These are phyloP conservation scores for Alces alces DNA, from an alignment of 2,113 vertebrate species.

Conservation along the genomic window DNA sequence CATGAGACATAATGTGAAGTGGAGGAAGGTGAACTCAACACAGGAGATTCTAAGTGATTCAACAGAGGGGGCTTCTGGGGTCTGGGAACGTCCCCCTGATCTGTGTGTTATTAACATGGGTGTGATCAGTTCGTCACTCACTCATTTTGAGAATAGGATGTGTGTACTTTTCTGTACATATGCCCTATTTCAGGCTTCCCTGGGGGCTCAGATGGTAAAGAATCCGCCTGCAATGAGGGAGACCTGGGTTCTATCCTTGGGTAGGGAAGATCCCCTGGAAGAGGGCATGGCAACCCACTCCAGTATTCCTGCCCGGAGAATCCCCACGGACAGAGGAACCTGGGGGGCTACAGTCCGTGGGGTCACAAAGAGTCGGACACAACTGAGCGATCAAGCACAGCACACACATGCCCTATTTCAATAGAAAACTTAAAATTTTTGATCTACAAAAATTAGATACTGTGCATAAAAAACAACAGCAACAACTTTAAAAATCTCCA, in stretches of 20 bases:
- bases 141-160: not conserved
- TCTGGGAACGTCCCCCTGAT: not conserved
- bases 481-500: not conserved
- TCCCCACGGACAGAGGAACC: not conserved
- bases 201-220: not conserved
- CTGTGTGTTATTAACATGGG: not conserved
- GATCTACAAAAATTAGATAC: not conserved
- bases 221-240: not conserved
- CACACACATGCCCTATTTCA: not conserved
- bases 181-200: not conserved
- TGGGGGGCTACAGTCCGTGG: not conserved
- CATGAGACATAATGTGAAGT: not conserved
- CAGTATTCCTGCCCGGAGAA: not conserved
- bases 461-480: not conserved
- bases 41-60: not conserved
- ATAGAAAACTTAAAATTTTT: not conserved
- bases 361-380: not conserved
- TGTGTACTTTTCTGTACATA: not conserved
- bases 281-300: not conserved
- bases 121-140: not conserved
- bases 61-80: too few species aligned
- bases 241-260: not conserved
- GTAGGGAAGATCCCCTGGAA: not conserved
- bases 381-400: rapidly evolving
- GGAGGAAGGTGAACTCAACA: not conserved